Conservation (phyloP, 2,888 invertebrate species). For the Ashinkailepas kermadecensis region DNA sequence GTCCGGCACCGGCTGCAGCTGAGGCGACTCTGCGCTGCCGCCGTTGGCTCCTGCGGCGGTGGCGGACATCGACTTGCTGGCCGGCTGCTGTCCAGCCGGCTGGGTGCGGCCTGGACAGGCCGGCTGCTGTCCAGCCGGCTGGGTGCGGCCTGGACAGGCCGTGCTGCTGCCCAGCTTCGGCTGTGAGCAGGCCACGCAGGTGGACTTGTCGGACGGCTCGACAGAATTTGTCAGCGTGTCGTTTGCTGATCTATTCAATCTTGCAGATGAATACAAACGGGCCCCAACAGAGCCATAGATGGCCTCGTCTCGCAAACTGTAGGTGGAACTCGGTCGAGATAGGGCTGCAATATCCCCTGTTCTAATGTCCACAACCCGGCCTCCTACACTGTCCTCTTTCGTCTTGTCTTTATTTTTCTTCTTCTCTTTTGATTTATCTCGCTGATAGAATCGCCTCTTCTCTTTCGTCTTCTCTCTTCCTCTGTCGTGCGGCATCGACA, state of each 20-base stretch:
- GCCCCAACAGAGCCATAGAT: neutral
- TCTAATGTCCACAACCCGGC: neutral
- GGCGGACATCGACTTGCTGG: too few relatives aligned
- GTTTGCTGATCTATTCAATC: too few relatives aligned
- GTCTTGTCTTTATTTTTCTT: slow-evolving; percentile 9
- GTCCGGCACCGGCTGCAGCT: neutral
- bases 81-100: too few relatives aligned
- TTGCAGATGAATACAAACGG: neutral
- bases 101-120: too few relatives aligned
- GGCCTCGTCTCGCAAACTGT: neutral
- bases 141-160: too few relatives aligned
- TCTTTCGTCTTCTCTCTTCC: slow-evolving; percentile 1
- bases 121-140: too few relatives aligned
- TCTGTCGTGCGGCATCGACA: neutral
- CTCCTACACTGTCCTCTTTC: neutral
- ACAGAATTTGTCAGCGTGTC: too few relatives aligned
- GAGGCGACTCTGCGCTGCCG: neutral
- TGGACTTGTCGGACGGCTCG: neutral
- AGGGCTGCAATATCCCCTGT: too few relatives aligned
- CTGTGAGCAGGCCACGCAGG: too few relatives aligned
- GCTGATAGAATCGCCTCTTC: neutral
- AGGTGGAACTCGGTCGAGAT: neutral
- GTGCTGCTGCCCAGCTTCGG: too few relatives aligned
- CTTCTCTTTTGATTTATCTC: neutral
- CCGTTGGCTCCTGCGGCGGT: neutral